These are phyloP conservation scores for Laterallus jamaicensis DNA, from an alignment of 2,113 vertebrate species.

Conservation along the genomic window DNA sequence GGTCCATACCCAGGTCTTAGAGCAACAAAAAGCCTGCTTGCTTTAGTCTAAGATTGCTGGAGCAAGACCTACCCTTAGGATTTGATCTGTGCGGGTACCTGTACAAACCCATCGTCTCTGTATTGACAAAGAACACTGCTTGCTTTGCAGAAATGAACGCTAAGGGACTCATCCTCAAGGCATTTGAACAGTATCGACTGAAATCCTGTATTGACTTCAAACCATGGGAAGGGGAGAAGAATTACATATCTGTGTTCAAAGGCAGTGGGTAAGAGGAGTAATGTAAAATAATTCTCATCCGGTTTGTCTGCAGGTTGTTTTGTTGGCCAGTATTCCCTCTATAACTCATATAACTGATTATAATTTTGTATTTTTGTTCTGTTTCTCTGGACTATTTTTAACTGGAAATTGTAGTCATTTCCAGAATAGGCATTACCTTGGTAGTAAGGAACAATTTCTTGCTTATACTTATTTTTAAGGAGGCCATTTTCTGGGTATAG, in stretches of 20 bases:
- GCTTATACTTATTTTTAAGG: neutral
- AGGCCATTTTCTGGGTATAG: neutral
- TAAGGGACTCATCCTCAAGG: slow-evolving; percentile 89
- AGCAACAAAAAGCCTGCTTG: neutral
- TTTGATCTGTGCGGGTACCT: accelerated
- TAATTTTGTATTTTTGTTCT: neutral
- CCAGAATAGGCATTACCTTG: neutral
- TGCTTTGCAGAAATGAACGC: slow-evolving; percentile 87
- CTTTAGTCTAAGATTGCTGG: neutral
- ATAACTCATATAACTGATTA: neutral
- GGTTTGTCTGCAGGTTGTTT: neutral
- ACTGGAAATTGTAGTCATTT: neutral
- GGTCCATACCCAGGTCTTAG: neutral
- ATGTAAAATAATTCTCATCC: neutral
- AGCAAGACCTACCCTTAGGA: neutral
- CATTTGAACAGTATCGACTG: slow-evolving; percentile 91
- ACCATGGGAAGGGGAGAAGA: slow-evolving; percentile 87
- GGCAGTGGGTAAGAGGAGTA: slow-evolving; percentile 82
- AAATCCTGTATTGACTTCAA: slow-evolving; percentile 96
- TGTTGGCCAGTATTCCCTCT: neutral
- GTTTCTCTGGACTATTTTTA: neutral
- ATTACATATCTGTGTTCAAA: slow-evolving; percentile 92
- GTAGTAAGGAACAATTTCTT: neutral
- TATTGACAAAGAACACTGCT: neutral
- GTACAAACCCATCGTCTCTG: neutral